Evolutionary conservation across 2,888 invertebrate species (phyloP).

Genomic region (Cataglyphis altisquamis): DNA sequence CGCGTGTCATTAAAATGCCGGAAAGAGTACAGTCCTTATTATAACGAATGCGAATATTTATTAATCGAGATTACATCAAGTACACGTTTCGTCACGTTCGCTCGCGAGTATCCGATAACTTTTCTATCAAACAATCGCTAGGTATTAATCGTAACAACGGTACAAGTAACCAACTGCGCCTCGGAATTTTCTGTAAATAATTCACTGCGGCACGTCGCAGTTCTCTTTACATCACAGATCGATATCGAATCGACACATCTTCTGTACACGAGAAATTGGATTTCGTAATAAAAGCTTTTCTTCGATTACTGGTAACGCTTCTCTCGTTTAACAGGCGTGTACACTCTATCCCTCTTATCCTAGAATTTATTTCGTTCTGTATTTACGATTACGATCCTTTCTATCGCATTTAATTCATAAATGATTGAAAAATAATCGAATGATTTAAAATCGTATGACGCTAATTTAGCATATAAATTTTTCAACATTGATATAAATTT

Average conservation of each 20-base stretch:
- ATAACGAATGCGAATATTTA: slow-evolving; percentile 21
- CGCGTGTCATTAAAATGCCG: slow-evolving; percentile 26
- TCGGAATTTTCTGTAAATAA: slow-evolving; percentile 68
- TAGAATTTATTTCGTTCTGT: neutral
- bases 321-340: neutral
- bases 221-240: slow-evolving; percentile 29
- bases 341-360: neutral
- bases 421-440: neutral
- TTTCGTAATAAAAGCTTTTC: slow-evolving; percentile 75
- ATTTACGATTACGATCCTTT: neutral
- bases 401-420: neutral
- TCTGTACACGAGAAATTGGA: slow-evolving; percentile 65
- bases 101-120: slow-evolving; percentile 34
- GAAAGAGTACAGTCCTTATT: neutral
- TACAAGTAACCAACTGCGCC: slow-evolving; percentile 3
- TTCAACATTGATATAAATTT: slow-evolving; percentile 13
- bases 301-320: slow-evolving; percentile 58
- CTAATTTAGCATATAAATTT: neutral
- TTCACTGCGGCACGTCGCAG: slow-evolving; percentile 55
- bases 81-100: slow-evolving; percentile 26
- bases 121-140: slow-evolving; percentile 55
- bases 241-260: slow-evolving; percentile 40
- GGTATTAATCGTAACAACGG: neutral
- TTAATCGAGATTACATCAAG: slow-evolving; percentile 33
- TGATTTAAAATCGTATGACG: neutral